Evolutionary conservation across 2,113 vertebrate species (phyloP).

Genomic region (Perognathus longimembris): DNA sequence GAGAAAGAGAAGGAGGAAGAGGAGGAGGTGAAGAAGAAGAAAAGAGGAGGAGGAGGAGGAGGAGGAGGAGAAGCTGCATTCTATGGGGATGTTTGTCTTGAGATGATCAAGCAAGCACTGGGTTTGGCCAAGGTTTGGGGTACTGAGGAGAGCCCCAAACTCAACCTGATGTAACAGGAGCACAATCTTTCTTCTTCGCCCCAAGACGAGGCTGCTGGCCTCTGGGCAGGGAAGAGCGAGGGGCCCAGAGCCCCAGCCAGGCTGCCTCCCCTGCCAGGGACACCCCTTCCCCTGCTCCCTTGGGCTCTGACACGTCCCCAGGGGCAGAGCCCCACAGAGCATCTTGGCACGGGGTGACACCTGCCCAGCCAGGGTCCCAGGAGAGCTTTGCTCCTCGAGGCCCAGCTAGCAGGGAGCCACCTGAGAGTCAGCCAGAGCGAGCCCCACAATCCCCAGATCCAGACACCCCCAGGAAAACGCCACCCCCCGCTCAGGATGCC

Average conservation of each 20-base stretch:
- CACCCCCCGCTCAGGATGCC: not conserved
- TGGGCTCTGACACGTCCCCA: not conserved
- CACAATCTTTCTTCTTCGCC: too few species aligned
- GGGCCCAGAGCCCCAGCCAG: not conserved
- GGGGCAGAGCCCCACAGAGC: too few species aligned
- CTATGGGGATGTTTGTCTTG: accelerated
- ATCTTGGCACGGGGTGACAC: too few species aligned
- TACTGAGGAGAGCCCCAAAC: not conserved
- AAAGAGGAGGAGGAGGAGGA: accelerated
- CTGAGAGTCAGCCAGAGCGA: not conserved
- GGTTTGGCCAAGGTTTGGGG: not conserved
- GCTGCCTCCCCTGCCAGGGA: not conserved
- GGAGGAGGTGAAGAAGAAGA: too few species aligned
- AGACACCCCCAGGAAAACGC: too few species aligned
- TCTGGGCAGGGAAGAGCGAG: not conserved
- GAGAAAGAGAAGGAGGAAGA: accelerated
- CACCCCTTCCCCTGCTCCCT: too few species aligned
- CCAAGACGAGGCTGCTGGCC: accelerated
- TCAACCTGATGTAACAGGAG: not conserved
- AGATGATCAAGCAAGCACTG: accelerated
- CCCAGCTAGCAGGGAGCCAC: not conserved
- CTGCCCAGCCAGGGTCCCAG: not conserved
- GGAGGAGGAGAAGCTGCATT: too few species aligned
- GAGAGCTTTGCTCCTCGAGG: not conserved
- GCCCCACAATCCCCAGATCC: not conserved